Evolutionary conservation across 2,888 invertebrate species (phyloP).

Genomic region (Lepidochrysops patricia): DNA sequence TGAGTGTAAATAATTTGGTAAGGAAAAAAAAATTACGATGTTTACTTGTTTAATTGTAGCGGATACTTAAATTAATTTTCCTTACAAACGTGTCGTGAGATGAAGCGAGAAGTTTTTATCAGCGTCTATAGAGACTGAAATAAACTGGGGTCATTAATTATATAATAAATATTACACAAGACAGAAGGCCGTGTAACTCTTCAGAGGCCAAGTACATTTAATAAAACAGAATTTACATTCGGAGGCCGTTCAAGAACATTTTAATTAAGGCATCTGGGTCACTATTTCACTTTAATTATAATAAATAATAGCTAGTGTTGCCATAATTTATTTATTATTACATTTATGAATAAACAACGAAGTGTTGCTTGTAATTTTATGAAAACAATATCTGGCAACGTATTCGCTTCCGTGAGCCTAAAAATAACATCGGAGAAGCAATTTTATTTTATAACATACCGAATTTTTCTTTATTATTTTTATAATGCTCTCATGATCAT

Average conservation of each 20-base stretch:
- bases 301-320: slow-evolving; percentile 1
- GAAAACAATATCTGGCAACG: not conserved
- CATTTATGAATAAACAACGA: not conserved
- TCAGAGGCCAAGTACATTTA: slow-evolving; percentile 10
- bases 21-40: not conserved
- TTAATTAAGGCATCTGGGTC: slow-evolving; percentile 15
- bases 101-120: not conserved
- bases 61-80: not conserved
- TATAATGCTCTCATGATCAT: not conserved
- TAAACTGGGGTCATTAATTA: not conserved
- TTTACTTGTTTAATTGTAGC: not conserved
- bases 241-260: slow-evolving; percentile 16
- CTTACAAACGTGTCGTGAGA: not conserved
- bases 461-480: not conserved
- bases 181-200: slow-evolving; percentile 4
- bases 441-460: not conserved
- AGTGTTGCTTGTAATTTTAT: not conserved
- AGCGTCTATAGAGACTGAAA: not conserved
- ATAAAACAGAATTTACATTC: slow-evolving; percentile 15
- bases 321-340: not conserved
- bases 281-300: slow-evolving; percentile 15
- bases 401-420: not conserved
- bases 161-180: slow-evolving; percentile 8
- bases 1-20: not conserved
- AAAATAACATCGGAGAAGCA: not conserved